These are phyloP conservation scores for Calephelis nemesis DNA, from an alignment of 1,140 invertebrate genomes.

Conservation along the genomic window DNA sequence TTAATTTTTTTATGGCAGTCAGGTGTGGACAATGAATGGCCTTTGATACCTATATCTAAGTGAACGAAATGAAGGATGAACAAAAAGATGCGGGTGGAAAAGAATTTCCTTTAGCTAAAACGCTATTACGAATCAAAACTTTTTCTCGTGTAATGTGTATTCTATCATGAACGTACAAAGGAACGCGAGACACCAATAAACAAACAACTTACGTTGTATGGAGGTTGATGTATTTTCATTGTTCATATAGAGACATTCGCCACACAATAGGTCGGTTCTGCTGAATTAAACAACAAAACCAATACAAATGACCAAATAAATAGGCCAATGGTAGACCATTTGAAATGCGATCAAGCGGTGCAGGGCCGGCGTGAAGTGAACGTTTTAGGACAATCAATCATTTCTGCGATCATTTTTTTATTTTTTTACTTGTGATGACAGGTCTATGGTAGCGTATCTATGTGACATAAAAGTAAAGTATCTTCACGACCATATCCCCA, in stretches of 20 bases:
- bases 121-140: neutral
- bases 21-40: too few species aligned
- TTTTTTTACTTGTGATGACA: neutral
- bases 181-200: conserved; percentile 13
- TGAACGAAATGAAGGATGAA: too few species aligned
- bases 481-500: too few species aligned
- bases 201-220: conserved; percentile 2
- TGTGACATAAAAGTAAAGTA: neutral
- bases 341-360: conserved; percentile 12
- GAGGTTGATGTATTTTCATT: conserved; percentile 18
- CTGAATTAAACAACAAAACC: conserved; percentile 20
- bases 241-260: conserved; percentile 12
- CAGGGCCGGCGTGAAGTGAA: neutral
- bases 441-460: neutral
- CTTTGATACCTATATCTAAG: too few species aligned
- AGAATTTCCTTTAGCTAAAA: too few species aligned
- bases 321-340: conserved; percentile 32
- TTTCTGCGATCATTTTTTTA: conserved; percentile 1
- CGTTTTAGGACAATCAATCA: conserved; percentile 8
- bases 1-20: too few species aligned
- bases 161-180: neutral
- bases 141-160: conserved; percentile 2
- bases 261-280: conserved; percentile 10
- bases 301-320: conserved; percentile 37
- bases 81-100: too few species aligned